Evolutionary conservation across 2,888 invertebrate species (phyloP), one percentile per base, ranked within the genome.

Genomic region (Clivina fossor): DNA sequence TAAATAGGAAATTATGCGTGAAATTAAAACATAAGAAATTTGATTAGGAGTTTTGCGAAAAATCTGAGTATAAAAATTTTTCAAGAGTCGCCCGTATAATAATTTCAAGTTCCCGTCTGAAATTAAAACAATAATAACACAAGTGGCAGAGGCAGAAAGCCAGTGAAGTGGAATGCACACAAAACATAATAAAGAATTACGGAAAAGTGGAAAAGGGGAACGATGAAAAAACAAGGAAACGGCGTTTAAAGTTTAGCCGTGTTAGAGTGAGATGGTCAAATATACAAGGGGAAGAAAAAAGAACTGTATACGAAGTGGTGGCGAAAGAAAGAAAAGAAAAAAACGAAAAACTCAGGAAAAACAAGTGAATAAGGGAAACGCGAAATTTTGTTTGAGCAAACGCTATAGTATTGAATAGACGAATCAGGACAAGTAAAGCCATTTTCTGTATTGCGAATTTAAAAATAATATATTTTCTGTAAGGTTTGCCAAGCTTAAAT

Each of bases 101-200:
- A 50, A 50, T 50, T 40, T 40, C 50, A 50, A 50, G 38, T 24
- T 40, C 40, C 32, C 47, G 30, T 38, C 20, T 50, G 50, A 50
- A 37, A 50, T 50, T 48, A 48, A 48, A 48, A 37, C 38, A 48
- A 48, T 48, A 48, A 48, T 35, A 48, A 48, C 37, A 48, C 26
- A 48, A 50, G 38, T 50, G 40, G 19, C 50, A 9, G 33, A 16
- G n/a, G n/a, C 18, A 37, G 32, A 37, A 49, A 49, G 26, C 46
- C 50, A 40, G 40, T 19, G 28, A n/a, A 50, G 50, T 40, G 19
- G 50, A 50, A 49, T 37, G 49, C 38, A 49, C 37, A 49, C 38
- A 49, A 46, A 46, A 50, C 40, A 40, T 40, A 50, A 50, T 50
- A 40, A 50, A 50, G 50, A 50, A 50, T 50, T 40, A 50, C 50